Evolutionary conservation across 2,797 vertebrate genomes (phyloP).

Genomic region (Myotis pilosus): DNA sequence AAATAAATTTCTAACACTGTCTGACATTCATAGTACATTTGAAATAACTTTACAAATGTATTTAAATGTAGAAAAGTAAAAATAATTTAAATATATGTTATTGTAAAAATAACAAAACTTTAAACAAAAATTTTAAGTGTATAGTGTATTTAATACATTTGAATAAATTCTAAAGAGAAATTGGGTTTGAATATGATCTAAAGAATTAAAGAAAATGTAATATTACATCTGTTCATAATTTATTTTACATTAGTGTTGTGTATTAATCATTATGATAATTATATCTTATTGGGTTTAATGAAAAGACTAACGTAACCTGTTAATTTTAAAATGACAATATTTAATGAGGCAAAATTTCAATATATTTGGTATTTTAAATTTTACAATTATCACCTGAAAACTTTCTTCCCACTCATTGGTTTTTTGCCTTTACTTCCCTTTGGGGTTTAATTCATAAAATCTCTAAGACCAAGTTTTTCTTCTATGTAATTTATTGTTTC

Average conservation of each 20-base stretch:
- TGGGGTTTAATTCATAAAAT: background rate
- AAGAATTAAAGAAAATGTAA: background rate
- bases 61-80: background rate
- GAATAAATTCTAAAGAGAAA: background rate
- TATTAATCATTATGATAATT: background rate
- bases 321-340: background rate
- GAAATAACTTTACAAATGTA: background rate
- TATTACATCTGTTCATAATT: background rate
- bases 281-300: background rate
- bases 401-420: background rate
- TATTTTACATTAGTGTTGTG: background rate
- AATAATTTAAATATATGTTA: background rate
- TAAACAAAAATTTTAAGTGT: background rate
- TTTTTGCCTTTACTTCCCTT: background rate
- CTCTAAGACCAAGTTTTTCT: background rate
- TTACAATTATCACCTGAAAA: background rate
- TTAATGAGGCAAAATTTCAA: background rate
- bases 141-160: background rate
- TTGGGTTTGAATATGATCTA: background rate
- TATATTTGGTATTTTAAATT: background rate
- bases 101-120: background rate
- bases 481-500: background rate
- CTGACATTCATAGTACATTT: background rate
- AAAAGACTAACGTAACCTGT: background rate
- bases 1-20: background rate